Conservation (phyloP, 2,113 vertebrate genomes). For the Pseudorasbora parva region DNA sequence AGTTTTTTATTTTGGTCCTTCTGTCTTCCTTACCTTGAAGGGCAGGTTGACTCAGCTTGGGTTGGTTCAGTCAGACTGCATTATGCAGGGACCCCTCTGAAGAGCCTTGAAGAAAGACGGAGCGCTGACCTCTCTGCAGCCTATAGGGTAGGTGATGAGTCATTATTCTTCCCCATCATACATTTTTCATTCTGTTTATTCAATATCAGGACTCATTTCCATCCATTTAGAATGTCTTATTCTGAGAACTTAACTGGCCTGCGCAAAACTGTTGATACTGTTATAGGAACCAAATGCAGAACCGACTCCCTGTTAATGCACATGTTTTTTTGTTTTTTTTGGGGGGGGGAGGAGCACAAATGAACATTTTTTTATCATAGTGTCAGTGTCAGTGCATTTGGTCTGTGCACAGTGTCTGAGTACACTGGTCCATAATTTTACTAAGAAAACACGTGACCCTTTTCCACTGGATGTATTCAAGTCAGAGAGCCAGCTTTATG, state of each 20-base stretch:
- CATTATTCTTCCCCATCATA: neutral
- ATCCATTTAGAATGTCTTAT: neutral
- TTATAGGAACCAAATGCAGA: neutral
- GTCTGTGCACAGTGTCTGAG: too few species aligned
- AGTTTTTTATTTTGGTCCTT: neutral
- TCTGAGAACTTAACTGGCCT: neutral
- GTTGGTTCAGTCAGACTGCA: neutral
- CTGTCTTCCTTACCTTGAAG: neutral
- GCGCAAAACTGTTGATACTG: neutral
- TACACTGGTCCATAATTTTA: neutral
- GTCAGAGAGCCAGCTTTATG: neutral
- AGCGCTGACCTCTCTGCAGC: slow-evolving; percentile 17
- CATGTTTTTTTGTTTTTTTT: too few species aligned
- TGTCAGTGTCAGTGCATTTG: neutral
- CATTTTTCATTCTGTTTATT: neutral
- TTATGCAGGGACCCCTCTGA: slow-evolving; percentile 26
- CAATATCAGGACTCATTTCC: neutral
- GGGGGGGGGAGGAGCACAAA: too few species aligned
- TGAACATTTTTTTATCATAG: neutral
- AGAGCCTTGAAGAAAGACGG: slow-evolving; percentile 22
- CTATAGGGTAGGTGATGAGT: neutral
- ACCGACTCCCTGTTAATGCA: neutral
- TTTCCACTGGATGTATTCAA: neutral
- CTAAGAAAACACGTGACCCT: neutral
- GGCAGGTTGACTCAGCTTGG: neutral